Evolutionary conservation across 2,113 vertebrate species (phyloP).

Genomic region (Centrocercus urophasianus): DNA sequence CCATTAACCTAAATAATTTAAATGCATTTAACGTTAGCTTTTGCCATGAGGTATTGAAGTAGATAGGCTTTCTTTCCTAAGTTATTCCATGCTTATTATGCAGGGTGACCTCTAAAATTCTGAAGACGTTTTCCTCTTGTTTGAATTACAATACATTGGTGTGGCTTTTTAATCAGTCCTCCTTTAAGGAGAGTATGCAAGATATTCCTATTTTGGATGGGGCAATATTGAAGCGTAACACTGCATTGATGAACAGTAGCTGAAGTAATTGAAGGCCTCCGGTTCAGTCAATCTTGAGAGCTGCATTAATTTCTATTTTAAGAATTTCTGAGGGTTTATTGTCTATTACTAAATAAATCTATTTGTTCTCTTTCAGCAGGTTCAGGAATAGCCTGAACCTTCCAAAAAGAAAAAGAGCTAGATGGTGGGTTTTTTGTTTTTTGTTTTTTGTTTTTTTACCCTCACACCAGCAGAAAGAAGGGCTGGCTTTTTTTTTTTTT

Average conservation of each 20-base stretch:
- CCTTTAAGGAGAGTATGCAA: background rate
- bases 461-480: background rate
- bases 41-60: background rate
- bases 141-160: background rate
- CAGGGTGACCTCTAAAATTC: background rate
- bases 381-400: background rate
- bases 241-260: background rate
- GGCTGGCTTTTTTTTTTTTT: background rate
- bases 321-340: background rate
- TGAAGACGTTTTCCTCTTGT: background rate
- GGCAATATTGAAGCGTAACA: background rate
- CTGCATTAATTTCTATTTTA: background rate
- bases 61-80: background rate
- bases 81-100: background rate
- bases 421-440: background rate
- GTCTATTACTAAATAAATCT: background rate
- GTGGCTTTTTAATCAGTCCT: background rate
- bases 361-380: background rate
- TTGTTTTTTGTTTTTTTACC: background rate
- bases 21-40: background rate
- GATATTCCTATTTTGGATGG: background rate
- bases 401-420: background rate
- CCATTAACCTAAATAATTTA: slow-evolving; percentile 28
- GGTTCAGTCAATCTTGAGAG: background rate
- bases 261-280: background rate